These are phyloP conservation scores for Chlamydotis undulata DNA, from an alignment of 2,113 vertebrate species.

Conservation along the genomic window DNA sequence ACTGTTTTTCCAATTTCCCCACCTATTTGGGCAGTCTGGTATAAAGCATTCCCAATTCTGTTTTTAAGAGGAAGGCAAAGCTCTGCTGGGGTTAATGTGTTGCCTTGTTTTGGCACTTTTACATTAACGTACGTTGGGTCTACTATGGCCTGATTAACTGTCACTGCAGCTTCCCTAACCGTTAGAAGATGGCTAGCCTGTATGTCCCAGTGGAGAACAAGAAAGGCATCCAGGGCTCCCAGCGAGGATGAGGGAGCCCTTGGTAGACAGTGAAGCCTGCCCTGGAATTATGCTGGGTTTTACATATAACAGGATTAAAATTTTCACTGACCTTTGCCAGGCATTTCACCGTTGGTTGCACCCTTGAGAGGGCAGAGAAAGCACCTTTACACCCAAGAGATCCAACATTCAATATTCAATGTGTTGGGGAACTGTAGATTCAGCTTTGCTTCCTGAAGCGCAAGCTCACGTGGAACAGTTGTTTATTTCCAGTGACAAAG, in stretches of 20 bases:
- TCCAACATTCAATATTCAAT: not conserved
- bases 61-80: not conserved
- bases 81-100: accelerated
- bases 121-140: not conserved
- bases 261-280: not conserved
- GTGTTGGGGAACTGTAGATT: not conserved
- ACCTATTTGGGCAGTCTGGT: not conserved
- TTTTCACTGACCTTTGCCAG: not conserved
- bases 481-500: not conserved
- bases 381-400: not conserved
- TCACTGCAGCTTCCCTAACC: not conserved
- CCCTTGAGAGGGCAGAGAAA: not conserved
- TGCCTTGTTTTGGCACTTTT: not conserved
- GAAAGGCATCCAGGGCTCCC: not conserved
- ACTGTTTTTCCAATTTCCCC: not conserved
- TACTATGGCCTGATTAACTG: not conserved
- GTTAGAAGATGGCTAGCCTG: not conserved
- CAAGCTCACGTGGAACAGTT: accelerated
- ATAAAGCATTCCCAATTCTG: not conserved
- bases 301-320: not conserved
- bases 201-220: not conserved
- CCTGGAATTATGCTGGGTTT: not conserved
- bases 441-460: not conserved
- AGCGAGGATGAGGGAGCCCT: not conserved
- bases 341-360: not conserved